Evolutionary conservation across 2,888 invertebrate species (phyloP), one percentile per base, ranked within the genome.

Genomic region (Cantharis rustica): DNA sequence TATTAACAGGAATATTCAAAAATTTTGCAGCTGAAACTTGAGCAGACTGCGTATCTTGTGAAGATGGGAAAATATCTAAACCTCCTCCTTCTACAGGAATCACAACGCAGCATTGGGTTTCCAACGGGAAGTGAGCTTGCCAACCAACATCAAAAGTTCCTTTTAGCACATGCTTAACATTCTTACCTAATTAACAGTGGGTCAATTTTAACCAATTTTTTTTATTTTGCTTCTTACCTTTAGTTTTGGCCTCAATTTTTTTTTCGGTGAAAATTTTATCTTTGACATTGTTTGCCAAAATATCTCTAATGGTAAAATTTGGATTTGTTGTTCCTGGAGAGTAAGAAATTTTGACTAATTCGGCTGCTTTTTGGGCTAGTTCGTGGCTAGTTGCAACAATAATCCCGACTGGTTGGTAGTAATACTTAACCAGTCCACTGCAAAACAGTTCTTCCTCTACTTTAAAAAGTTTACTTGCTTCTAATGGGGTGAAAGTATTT

Each of bases 101-200:
- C 13, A 91, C 90, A 0, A 92, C 87, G 78, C 93, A 93, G 31
- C 90, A 89, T 81, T 94, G 94, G 0, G 93, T 91, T 86, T 95
- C 95, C 94, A 95, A 94, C 0, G 93, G 92, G 82, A 91, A 95
- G 86, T 95, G 95, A 85, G 94, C 95, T 84, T 95, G 95, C 0
- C 90, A 86, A 0, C 91, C 92, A n/a, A 90, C 87, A 64, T 89
- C 86, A 64, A 90, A 89, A 16, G 84, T 87, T 0, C 94, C 94
- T 75, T 90, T 91, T 10, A 93, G 86, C 0, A 90, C 75, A 15
- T 79, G 69, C 27, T 77, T 78, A 7, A 79, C 31, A 62, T 86
- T 83, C 11, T 63, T 83, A 3, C 84, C 85, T 66, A 16, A 26
- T 20, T 11, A 70, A 64, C 11, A 64, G 3, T 13, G 4, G 2